Percentiles rank a stretch among this genome's conserved stretches.
phyloP scores from a whole-genome alignment of 1,140 invertebrate species.

The Manduca sexta region DNA sequence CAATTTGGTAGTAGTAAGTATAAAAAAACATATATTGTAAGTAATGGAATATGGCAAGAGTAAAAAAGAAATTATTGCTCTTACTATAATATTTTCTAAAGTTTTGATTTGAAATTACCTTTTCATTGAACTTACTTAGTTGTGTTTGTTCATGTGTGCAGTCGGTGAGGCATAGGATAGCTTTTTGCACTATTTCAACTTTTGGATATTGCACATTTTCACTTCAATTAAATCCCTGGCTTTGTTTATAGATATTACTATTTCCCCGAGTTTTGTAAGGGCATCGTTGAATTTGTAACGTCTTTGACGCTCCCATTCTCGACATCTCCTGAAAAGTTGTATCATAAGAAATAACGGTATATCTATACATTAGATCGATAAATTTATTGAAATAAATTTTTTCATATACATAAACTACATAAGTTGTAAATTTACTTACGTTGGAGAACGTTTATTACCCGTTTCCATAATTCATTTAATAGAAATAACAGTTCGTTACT shows the following conservation, averaged over 20 bases:
- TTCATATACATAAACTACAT: too few relatives aligned
- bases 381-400: too few relatives aligned
- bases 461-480: not conserved
- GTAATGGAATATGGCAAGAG: too few relatives aligned
- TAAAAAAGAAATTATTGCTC: too few relatives aligned
- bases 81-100: too few relatives aligned
- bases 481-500: too few relatives aligned
- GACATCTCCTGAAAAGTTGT: slow-evolving; percentile 39
- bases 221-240: slow-evolving; percentile 28
- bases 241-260: slow-evolving; percentile 49
- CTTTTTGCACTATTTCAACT: slow-evolving; percentile 63
- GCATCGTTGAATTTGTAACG: slow-evolving; percentile 64
- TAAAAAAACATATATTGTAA: too few relatives aligned
- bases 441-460: slow-evolving; percentile 27
- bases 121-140: slow-evolving; percentile 43
- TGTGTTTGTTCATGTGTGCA: slow-evolving; percentile 49
- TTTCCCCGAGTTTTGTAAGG: slow-evolving; percentile 51
- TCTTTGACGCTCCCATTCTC: slow-evolving; percentile 60
- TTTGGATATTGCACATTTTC: slow-evolving; percentile 55
- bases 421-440: slow-evolving; percentile 9
- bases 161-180: slow-evolving; percentile 50
- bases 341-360: too few relatives aligned
- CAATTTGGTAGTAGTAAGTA: too few relatives aligned
- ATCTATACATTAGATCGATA: too few relatives aligned
- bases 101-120: not conserved